These are phyloP conservation scores for Axis porcinus DNA, from an alignment of 2,113 vertebrate species.

Conservation along the genomic window DNA sequence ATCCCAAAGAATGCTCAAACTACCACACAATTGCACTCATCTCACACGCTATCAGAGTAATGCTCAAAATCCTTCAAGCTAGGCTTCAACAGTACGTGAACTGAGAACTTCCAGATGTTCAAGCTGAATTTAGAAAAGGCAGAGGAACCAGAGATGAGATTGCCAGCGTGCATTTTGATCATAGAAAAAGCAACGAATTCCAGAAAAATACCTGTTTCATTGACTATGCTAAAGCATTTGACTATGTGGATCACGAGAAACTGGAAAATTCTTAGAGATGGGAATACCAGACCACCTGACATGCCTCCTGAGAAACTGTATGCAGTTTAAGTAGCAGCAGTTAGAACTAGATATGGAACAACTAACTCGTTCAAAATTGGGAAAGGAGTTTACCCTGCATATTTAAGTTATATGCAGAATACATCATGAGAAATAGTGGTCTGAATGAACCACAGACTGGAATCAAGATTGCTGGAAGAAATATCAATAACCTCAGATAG, in stretches of 20 bases:
- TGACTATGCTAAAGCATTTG: neutral
- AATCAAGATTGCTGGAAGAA: neutral
- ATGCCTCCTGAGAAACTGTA: neutral
- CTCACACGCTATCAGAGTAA: neutral
- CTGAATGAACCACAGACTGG: neutral
- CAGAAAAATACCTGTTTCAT: neutral
- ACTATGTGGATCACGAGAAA: neutral
- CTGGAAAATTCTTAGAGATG: neutral
- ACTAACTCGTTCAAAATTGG: neutral
- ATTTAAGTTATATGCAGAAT: neutral
- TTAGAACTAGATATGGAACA: neutral
- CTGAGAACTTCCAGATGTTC: neutral
- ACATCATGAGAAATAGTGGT: neutral
- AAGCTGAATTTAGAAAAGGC: neutral
- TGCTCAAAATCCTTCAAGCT: neutral
- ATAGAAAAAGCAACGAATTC: neutral
- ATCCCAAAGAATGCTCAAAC: neutral
- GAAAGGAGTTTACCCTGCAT: neutral
- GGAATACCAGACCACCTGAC: neutral
- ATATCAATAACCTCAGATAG: neutral
- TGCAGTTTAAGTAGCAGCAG: neutral
- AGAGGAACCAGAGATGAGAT: neutral
- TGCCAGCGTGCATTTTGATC: neutral
- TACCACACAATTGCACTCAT: neutral
- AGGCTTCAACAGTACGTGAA: neutral